These are phyloP conservation scores for Heliornis fulica DNA, from an alignment of 2,113 vertebrate species.

Conservation along the genomic window DNA sequence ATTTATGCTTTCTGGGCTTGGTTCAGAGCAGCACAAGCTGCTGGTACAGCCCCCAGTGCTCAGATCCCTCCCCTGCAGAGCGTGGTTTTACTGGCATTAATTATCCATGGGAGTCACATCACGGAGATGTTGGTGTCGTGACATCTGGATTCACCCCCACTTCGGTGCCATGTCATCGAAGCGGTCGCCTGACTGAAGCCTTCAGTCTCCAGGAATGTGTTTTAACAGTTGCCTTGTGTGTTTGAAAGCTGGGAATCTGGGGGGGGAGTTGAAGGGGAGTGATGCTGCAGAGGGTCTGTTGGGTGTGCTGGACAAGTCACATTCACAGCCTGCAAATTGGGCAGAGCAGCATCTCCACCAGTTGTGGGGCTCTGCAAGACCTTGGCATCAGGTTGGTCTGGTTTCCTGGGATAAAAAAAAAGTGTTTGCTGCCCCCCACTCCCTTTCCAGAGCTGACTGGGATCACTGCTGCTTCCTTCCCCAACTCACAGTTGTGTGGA, in stretches of 20 bases:
- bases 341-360: not conserved
- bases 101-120: not conserved
- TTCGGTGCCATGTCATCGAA: not conserved
- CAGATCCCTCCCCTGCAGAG: not conserved
- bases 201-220: not conserved
- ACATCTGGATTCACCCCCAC: not conserved
- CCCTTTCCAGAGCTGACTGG: not conserved
- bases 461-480: not conserved
- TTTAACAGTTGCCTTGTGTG: not conserved
- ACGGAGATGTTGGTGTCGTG: not conserved
- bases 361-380: not conserved
- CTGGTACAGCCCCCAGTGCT: not conserved
- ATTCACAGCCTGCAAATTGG: not conserved
- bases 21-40: not conserved
- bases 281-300: not conserved
- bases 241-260: not conserved
- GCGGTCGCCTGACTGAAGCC: not conserved
- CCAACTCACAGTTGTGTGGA: not conserved
- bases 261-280: no score
- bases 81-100: not conserved
- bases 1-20: not conserved
- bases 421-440: not conserved
- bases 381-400: not conserved
- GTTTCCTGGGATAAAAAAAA: not conserved
- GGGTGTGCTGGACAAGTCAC: not conserved